Conservation (phyloP, 2,113 vertebrate species). For the Cheilinus undulatus region DNA sequence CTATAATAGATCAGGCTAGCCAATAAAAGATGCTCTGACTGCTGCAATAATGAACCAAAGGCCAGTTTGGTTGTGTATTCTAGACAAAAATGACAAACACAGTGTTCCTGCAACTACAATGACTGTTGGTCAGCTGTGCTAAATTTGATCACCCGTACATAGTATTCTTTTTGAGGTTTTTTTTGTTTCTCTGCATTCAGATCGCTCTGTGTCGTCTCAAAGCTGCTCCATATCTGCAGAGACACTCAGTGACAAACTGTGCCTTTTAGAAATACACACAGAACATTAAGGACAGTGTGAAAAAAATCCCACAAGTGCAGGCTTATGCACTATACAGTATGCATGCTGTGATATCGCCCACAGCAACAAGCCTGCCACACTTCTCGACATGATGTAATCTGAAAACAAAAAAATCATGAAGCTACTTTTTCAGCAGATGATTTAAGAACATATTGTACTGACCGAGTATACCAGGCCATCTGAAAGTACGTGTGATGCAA, state of each 20-base stretch:
- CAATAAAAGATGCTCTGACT: neutral
- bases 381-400: constrained; percentile 25
- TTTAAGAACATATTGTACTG: constrained; percentile 35
- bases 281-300: neutral
- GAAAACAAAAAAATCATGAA: constrained; percentile 27
- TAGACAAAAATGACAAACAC: too few relatives aligned
- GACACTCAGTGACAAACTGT: neutral
- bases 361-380: neutral
- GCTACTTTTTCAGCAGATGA: constrained; percentile 20
- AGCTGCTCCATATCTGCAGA: neutral
- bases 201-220: neutral
- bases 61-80: neutral
- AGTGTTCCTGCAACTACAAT: neutral
- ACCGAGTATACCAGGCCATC: constrained; percentile 3
- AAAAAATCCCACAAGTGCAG: neutral
- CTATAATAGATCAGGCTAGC: neutral
- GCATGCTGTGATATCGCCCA: constrained; percentile 8
- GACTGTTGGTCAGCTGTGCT: too few relatives aligned
- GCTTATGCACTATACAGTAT: neutral
- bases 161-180: neutral
- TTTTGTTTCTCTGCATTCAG: neutral
- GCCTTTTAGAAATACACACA: neutral
- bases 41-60: neutral
- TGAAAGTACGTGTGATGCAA: constrained; percentile 22
- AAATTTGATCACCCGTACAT: neutral